Conservation (phyloP, 2,113 vertebrate genomes). For the Corythornis madagascariensis region DNA sequence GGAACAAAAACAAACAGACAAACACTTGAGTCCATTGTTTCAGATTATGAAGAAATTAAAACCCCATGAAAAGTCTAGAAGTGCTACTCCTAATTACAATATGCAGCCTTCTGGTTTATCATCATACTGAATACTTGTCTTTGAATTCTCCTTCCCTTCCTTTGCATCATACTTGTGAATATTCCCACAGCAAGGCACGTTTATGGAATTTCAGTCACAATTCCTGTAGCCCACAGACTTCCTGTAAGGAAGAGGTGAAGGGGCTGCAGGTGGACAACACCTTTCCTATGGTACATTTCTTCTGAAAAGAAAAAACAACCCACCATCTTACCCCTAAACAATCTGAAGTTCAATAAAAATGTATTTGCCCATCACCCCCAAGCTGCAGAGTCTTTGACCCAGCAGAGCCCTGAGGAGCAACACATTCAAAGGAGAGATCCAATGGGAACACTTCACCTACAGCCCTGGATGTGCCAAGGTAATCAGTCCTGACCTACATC, state of each 20-base stretch:
- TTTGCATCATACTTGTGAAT: background rate
- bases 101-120: conserved; percentile 5
- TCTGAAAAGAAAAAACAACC: background rate
- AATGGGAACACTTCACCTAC: background rate
- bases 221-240: background rate
- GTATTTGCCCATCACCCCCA: background rate
- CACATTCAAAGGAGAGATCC: background rate
- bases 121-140: conserved; percentile 10
- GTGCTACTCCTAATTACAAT: conserved; percentile 12
- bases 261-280: background rate
- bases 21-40: background rate
- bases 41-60: conserved; percentile 47
- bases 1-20: background rate
- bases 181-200: background rate
- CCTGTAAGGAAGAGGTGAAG: background rate
- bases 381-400: background rate
- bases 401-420: background rate
- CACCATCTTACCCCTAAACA: background rate
- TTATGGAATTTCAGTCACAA: background rate
- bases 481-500: background rate
- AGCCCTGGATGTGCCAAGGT: background rate
- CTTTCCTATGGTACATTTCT: background rate
- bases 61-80: conserved; percentile 23
- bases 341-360: background rate
- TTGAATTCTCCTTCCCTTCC: conserved; percentile 50